These are phyloP conservation scores for Pollenia griseotomentosa DNA, from an alignment of 2,888 invertebrate genomes.

Conservation along the genomic window DNA sequence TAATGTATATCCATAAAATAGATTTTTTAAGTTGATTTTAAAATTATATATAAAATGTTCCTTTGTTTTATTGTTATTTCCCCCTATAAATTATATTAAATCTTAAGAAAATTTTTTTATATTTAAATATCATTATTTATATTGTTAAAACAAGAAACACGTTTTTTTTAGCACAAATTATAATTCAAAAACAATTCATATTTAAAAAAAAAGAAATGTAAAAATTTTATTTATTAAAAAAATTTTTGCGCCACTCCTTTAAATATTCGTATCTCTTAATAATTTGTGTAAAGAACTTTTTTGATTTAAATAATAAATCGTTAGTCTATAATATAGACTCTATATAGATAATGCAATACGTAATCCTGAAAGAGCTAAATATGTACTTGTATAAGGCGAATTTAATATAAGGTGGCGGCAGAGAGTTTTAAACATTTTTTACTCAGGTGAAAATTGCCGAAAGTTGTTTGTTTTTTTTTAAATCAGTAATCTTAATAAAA, in stretches of 20 bases:
- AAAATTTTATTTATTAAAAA: constrained; percentile 10
- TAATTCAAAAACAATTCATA: constrained; percentile 18
- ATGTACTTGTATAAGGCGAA: too few relatives aligned
- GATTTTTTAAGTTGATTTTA: not conserved
- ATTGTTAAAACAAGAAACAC: constrained; percentile 1
- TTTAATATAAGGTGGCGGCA: too few relatives aligned
- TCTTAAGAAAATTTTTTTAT: constrained; percentile 4
- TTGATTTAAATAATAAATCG: not conserved
- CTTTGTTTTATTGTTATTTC: constrained; percentile 9
- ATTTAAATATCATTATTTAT: constrained; percentile 41
- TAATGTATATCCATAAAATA: constrained; percentile 1
- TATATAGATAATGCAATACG: not conserved
- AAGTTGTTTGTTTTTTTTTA: too few relatives aligned
- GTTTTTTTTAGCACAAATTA: constrained; percentile 56
- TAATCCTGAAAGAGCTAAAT: too few relatives aligned
- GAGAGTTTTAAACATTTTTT: too few relatives aligned
- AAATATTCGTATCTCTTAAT: not conserved
- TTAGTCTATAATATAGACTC: too few relatives aligned
- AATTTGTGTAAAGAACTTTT: not conserved
- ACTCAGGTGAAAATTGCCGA: too few relatives aligned
- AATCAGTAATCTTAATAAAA: too few relatives aligned
- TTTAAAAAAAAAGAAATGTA: not conserved
- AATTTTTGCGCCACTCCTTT: not conserved
- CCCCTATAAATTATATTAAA: constrained; percentile 1
- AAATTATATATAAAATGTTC: too few relatives aligned